These are phyloP conservation scores for Troides oblongomaculatus DNA, from an alignment of 2,888 invertebrate genomes.

Conservation along the genomic window DNA sequence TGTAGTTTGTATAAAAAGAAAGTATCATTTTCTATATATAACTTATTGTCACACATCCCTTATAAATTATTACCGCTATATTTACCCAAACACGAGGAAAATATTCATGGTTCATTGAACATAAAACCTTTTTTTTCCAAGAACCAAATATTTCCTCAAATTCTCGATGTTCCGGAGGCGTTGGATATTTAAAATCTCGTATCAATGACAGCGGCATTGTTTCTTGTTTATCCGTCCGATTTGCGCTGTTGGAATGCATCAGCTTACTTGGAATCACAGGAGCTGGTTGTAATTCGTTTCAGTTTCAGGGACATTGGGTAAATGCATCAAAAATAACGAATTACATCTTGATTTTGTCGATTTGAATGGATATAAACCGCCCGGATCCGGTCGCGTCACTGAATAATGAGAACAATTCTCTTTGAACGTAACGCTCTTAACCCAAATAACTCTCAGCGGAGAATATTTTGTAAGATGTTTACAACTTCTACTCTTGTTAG, in stretches of 20 bases:
- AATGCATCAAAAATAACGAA: slow-evolving; percentile 18
- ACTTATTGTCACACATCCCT: too few species aligned
- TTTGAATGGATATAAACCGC: slow-evolving; percentile 19
- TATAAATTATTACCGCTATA: not conserved
- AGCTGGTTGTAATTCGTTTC: slow-evolving; percentile 19
- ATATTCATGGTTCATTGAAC: not conserved
- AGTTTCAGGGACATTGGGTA: slow-evolving; percentile 8
- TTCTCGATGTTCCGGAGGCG: not conserved
- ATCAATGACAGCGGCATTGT: not conserved
- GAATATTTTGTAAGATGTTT: slow-evolving; percentile 15
- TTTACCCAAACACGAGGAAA: not conserved
- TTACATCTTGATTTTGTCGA: slow-evolving; percentile 26
- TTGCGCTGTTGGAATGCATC: slow-evolving; percentile 16
- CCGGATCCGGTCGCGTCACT: slow-evolving; percentile 8
- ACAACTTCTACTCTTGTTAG: not conserved
- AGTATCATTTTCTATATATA: too few species aligned
- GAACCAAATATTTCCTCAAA: slow-evolving; percentile 8
- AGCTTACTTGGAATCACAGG: slow-evolving; percentile 4
- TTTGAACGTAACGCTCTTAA: slow-evolving; percentile 11
- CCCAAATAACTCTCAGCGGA: slow-evolving; percentile 15
- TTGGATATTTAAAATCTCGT: slow-evolving; percentile 10
- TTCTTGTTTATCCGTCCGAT: slow-evolving; percentile 9
- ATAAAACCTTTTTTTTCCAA: not conserved
- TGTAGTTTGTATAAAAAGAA: too few species aligned
- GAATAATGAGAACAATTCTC: slow-evolving; percentile 22